These are phyloP conservation scores for Drosophila seguyi DNA, from an alignment of 1,140 invertebrate genomes.

Conservation along the genomic window DNA sequence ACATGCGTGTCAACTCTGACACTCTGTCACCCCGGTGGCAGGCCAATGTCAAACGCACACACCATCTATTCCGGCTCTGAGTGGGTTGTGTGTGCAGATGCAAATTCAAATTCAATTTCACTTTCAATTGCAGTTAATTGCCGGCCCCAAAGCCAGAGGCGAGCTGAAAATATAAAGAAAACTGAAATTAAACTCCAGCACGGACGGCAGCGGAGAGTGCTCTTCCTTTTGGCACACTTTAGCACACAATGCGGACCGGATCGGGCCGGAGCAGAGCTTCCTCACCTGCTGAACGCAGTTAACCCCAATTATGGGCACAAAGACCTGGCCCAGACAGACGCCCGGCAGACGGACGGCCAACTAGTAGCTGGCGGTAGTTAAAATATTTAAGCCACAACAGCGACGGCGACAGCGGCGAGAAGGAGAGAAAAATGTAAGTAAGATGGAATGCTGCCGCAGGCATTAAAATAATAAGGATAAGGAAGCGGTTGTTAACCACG, in stretches of 20 bases:
- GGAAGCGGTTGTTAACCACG: slow-evolving; percentile 83
- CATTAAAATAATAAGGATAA: slow-evolving; percentile 84
- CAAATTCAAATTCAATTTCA: slow-evolving; percentile 60
- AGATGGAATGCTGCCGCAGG: slow-evolving; percentile 81
- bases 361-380: slow-evolving; percentile 63
- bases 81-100: background rate
- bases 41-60: slow-evolving; percentile 35
- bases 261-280: slow-evolving; percentile 36
- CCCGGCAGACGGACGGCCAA: slow-evolving; percentile 14
- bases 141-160: slow-evolving; percentile 18
- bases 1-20: slow-evolving; percentile 72
- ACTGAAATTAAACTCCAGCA: slow-evolving; percentile 42
- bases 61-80: slow-evolving; percentile 12
- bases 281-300: slow-evolving; percentile 70
- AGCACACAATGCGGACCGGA: slow-evolving; percentile 53
- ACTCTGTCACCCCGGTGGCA: slow-evolving; percentile 25
- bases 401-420: slow-evolving; percentile 9
- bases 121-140: slow-evolving; percentile 75
- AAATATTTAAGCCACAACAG: slow-evolving; percentile 74
- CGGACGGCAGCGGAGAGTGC: slow-evolving; percentile 68
- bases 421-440: slow-evolving; percentile 70
- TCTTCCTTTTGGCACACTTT: slow-evolving; percentile 82
- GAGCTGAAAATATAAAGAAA: background rate
- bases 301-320: slow-evolving; percentile 79
- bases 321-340: slow-evolving; percentile 55